A percentile compares a stretch with the other conserved stretches of the same genome.
Conservation (phyloP, 2,888 invertebrate genomes). For the Macrosoma leucophasiata region DNA sequence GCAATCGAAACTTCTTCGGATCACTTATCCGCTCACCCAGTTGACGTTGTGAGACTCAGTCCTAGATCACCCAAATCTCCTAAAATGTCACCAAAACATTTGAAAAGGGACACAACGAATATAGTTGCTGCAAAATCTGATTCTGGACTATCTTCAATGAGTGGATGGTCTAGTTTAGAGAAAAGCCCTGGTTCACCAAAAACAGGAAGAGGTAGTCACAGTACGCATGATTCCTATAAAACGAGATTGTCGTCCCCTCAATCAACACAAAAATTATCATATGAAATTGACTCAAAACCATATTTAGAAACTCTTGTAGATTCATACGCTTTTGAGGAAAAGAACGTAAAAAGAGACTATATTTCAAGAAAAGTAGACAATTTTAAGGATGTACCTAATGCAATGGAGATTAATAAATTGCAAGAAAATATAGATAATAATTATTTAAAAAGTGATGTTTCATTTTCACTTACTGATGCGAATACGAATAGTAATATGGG, state of each 20-base stretch:
- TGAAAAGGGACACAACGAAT: constrained; percentile 75
- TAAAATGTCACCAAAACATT: constrained; percentile 81
- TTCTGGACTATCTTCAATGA: constrained; percentile 90
- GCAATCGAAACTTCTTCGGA: constrained; percentile 55
- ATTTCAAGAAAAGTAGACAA: constrained; percentile 42
- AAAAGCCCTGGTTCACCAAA: constrained; percentile 90
- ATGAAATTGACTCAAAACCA: constrained; percentile 61
- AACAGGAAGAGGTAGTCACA: constrained; percentile 60
- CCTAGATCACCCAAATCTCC: constrained; percentile 85
- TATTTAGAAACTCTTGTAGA: constrained; percentile 76
- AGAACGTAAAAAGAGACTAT: constrained; percentile 51
- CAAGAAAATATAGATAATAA: constrained; percentile 47
- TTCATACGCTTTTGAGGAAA: constrained; percentile 56
- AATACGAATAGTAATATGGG: constrained; percentile 51
- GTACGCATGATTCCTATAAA: constrained; percentile 59
- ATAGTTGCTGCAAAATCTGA: constrained; percentile 88
- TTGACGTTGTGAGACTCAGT: constrained; percentile 76
- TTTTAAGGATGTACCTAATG: constrained; percentile 42
- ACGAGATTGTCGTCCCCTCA: constrained; percentile 58
- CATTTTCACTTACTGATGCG: constrained; percentile 43
- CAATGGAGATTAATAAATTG: constrained; percentile 47
- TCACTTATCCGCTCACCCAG: constrained; percentile 37
- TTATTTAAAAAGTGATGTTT: constrained; percentile 46
- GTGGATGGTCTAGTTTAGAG: constrained; percentile 89
- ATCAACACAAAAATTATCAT: constrained; percentile 50